Evolutionary conservation across 2,888 invertebrate genomes (phyloP), one percentile per base, ranked within the genome.

Genomic region (Diloba caeruleocephala): DNA sequence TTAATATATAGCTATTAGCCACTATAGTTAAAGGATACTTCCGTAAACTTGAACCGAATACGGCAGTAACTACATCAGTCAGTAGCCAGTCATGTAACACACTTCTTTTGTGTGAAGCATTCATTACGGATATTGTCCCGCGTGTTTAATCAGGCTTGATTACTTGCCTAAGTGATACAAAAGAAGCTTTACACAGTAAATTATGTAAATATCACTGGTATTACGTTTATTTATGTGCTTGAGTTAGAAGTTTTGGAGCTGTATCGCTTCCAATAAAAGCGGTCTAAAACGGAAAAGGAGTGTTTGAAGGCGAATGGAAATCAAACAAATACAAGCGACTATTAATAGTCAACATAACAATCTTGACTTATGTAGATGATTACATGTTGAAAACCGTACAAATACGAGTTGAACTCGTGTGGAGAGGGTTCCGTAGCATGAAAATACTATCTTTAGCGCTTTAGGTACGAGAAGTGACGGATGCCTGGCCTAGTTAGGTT

Each of bases 71-170:
- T 23, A 39, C 21, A 21, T 2, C 15, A 64, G 31, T 14, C 41
- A 32, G 37, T 50, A 52, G 37, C 46, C 48, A 53, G 45, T 57
- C 57, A 55, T 53, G 17, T 32, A 52, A 46, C 44, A 55, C 13
- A 53, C 12, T 53, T 59, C 58, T 58, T 70, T 71, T 71, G 52
- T 71, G 33, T 36, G 5, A n/a, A 19, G 14, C 32, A 38, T 54
- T 68, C 50, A 63, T 68, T 62, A 63, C 14, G 45, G 32, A 65
- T 62, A 68, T 57, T 62, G 67, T 63, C 45, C 38, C 25, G 19
- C 32, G 41, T 53, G 36, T 46, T 53, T 63, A 63, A 58, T 67
- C 48, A 71, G 19, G 37, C 41, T 14, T 42, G 32, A 65, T 61
- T 61, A 50, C 60, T 8, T 43, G 46, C n/a, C 42, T 58, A 45